Evolutionary conservation across 2,113 vertebrate species (phyloP), one percentile per base, ranked within the genome.

Genomic region (Hystrix brachyura): DNA sequence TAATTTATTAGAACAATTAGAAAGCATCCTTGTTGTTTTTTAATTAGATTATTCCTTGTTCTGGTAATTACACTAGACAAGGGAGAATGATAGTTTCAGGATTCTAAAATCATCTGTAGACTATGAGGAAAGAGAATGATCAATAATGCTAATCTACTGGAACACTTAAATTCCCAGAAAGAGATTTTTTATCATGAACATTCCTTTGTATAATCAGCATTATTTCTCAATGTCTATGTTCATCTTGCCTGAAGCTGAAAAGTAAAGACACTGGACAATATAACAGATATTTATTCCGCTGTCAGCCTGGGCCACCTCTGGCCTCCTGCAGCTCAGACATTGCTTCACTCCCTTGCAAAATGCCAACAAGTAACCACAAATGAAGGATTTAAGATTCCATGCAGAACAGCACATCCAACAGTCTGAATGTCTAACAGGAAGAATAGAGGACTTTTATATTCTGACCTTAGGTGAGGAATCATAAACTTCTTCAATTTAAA

Each of bases 1-100:
- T 97, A 98, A 98, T 97, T 98, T 98, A 99, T 98, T 98, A 98
- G 94, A 98, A 98, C 91, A 97, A 98, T 98, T 98, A 98, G 92
- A 98, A 98, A 29, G 62, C 97, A 98, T 99, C 96, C 97, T 98
- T 98, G 97, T 97, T 98, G 98, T 98, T 97, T 98, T 98, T 97
- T 98, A 98, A 98, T 98, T 98, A 98, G 96, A 98, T 98, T 98
- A 98, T 98, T 96, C 89, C 95, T 98, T 97, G 94, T 97, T 97
- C 95, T 98, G 90, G 96, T 98, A 99, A 99, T 98, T 98, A 98
- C 90, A 97, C 94, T 76, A 98, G 98, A 98, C 97, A 98, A 97
- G 97, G 83, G 97, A 98, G 93, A 98, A 97, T 95, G 98, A 98
- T 96, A 98, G 97, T 97, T 98, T 98, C 84, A 97, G 98, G 95